Conservation (phyloP, 2,113 vertebrate genomes). For the Cyrtonyx montezumae region DNA sequence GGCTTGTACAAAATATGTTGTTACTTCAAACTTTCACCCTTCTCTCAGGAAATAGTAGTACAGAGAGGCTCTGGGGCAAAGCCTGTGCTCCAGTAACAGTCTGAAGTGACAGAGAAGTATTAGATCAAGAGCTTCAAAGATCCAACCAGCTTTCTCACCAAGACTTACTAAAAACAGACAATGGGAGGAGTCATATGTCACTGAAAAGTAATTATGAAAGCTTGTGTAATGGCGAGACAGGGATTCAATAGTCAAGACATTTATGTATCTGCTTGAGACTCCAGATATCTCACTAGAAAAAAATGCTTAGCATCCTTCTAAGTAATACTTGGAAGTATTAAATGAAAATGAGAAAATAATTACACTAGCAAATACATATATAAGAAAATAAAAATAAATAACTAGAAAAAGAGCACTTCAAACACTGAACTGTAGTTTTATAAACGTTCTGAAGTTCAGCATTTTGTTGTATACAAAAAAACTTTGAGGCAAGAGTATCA, state of each 20-base stretch:
- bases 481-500: neutral
- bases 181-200: accelerated
- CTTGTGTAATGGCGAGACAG: neutral
- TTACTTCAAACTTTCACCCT: neutral
- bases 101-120: neutral
- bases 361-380: neutral
- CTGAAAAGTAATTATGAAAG: neutral
- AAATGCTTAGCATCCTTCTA: neutral
- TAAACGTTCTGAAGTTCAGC: neutral
- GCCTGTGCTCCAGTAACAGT: neutral
- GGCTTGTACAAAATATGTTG: neutral
- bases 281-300: neutral
- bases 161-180: neutral
- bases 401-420: neutral
- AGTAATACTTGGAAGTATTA: neutral
- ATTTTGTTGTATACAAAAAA: neutral
- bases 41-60: neutral
- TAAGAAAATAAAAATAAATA: neutral
- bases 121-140: neutral
- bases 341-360: neutral
- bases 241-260: neutral
- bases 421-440: neutral
- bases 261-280: neutral
- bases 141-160: neutral
- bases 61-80: neutral